phyloP scores from a whole-genome alignment of 2,888 invertebrate genomes.

The Brassicogethes aeneus region DNA sequence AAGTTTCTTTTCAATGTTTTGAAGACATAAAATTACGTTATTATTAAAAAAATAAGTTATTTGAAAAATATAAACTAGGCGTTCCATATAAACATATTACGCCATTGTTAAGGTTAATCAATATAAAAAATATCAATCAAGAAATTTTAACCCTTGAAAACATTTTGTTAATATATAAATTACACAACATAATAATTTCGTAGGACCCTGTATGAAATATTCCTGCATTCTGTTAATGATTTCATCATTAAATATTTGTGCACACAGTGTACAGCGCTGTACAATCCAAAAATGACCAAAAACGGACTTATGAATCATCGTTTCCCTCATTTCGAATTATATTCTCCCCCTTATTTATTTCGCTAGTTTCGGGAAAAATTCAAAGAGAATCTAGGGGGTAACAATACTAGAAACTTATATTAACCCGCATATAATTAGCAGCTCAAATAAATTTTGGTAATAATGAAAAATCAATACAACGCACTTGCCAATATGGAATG shows the following conservation, averaged over 20 bases:
- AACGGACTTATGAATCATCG: conserved; percentile 34
- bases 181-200: background rate
- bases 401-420: conserved; percentile 29
- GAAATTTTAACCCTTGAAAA: background rate
- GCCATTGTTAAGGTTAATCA: conserved; percentile 1
- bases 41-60: background rate
- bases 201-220: background rate
- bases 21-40: too few relatives aligned
- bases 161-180: background rate
- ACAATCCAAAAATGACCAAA: conserved; percentile 17
- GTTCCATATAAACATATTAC: conserved; percentile 2
- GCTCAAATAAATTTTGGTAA: conserved; percentile 2
- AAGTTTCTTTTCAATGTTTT: too few relatives aligned
- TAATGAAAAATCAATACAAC: conserved; percentile 8
- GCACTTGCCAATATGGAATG: conserved; percentile 2
- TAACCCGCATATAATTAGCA: conserved; percentile 28
- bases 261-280: conserved; percentile 16
- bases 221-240: conserved; percentile 20
- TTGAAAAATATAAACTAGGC: background rate
- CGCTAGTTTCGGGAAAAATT: conserved; percentile 33
- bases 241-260: conserved; percentile 32
- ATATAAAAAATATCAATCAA: background rate
- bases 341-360: conserved; percentile 27
- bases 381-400: conserved; percentile 26
- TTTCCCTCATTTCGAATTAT: conserved; percentile 35